Base-by-base conservation (phyloP, 23 tunicate species). In the Trididemnum clinides region DNA sequence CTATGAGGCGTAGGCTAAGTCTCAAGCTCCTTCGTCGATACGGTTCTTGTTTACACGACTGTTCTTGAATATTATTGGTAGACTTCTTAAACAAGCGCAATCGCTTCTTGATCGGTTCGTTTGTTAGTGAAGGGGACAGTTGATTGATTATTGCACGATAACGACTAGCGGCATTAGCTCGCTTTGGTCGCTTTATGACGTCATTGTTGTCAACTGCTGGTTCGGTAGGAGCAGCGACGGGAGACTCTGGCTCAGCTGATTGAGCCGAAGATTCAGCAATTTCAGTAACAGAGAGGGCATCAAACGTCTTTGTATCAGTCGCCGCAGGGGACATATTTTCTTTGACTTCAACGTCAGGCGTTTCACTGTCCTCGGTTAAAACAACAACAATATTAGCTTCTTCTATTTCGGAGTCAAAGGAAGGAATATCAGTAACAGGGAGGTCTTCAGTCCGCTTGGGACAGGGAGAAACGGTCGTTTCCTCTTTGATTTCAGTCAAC, bases 101-200 rank as follows among this genome's bases (percentile, higher is more conserved):
- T 2, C 66, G 50, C 36, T 78, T 78, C 28, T 51, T 51, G 21
- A 54, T 33, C 2, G 83, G 83, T 78, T 78, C 83, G 15, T 28
- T 54, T 27, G 83, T 22, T 5, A 44, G 38, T 10, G 83, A 54
- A 10, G 83, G 78, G 6, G 85, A 30, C 33, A 87, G 57, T 78
- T 71, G 50, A 51, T 64, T 50, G 74, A 87, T 87, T 2, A 87
- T 87, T 27, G 70, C 90, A 34, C 79, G 63, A 39, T 87, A 87
- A 2, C 90, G 85, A 28, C 90, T 79, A 6, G 90, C 90, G 5
- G 90, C 90, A 33, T 87, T 87, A 0, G 79, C 70, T 63, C 90
- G 78, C 33, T 79, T 87, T 6, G 90, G 85, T 22, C 90, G 37
- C 28, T 57, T 19, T 19, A 32, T n/a, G n/a, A n/a, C n/a, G n/a